A percentile compares a stretch with the other conserved stretches of the same genome.
phyloP scores from a whole-genome alignment of 1,140 invertebrate species.

The Leptinotarsa defecta region DNA sequence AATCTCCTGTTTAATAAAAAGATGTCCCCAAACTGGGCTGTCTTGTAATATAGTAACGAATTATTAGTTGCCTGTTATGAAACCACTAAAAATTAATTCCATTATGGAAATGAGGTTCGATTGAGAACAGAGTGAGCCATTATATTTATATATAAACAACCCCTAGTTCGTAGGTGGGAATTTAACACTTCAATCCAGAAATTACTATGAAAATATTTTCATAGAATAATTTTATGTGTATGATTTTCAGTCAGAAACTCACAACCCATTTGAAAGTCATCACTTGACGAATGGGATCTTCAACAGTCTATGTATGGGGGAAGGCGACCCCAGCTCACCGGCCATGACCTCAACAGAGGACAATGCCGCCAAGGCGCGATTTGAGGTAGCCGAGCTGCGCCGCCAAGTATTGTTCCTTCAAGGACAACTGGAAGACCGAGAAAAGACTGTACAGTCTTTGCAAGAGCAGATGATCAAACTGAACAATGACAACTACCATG shows the following conservation, averaged over 20 bases:
- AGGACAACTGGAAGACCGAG: conserved; percentile 75
- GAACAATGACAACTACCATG: conserved; percentile 54
- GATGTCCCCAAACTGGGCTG: too few relatives aligned
- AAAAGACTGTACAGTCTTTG: conserved; percentile 68
- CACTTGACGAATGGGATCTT: conserved; percentile 78
- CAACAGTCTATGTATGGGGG: conserved; percentile 62
- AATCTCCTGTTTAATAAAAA: too few relatives aligned
- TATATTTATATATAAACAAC: too few relatives aligned
- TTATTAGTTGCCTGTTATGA: too few relatives aligned
- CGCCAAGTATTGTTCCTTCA: conserved; percentile 78
- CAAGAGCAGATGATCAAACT: conserved; percentile 65
- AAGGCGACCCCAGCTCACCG: conserved; percentile 11
- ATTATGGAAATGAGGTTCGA: too few relatives aligned
- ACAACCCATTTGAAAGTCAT: conserved; percentile 81
- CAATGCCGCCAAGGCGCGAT: conserved; percentile 60
- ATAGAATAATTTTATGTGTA: background rate
- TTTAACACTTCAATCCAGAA: background rate
- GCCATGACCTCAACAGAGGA: conserved; percentile 44
- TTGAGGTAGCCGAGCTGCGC: conserved; percentile 75
- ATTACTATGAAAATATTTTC: background rate
- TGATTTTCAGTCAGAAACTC: conserved; percentile 67
- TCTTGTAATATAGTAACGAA: too few relatives aligned
- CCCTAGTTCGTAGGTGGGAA: background rate
- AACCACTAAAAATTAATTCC: too few relatives aligned
- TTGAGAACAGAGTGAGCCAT: too few relatives aligned